Evolutionary conservation across 1,140 invertebrate genomes (phyloP).

Genomic region (Dinothrombium tinctorium): DNA sequence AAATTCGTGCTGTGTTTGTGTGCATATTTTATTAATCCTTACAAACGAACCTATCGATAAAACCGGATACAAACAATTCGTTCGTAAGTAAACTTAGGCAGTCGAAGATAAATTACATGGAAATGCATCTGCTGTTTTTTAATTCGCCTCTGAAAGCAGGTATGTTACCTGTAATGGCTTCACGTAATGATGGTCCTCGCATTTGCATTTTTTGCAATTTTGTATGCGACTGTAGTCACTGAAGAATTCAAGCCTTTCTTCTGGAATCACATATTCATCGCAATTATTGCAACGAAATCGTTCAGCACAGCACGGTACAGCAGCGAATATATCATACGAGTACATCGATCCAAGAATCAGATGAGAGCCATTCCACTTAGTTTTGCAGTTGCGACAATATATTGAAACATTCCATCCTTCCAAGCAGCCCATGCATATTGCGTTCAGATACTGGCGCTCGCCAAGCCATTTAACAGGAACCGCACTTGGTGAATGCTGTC

Average conservation of each 20-base stretch:
- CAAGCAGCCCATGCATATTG: conserved; percentile 73
- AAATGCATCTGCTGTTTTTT: no score
- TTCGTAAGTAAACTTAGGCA: no score
- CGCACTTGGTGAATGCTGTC: conserved; percentile 55
- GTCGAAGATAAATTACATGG: no score
- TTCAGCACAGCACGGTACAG: conserved; percentile 78
- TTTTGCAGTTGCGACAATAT: conserved; percentile 51
- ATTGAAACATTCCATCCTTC: conserved; percentile 46
- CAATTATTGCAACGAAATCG: conserved; percentile 75
- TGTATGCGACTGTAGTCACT: conserved; percentile 81
- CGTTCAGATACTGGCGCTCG: conserved; percentile 64
- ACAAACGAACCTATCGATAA: no score
- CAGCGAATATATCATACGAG: conserved; percentile 89
- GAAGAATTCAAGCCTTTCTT: conserved; percentile 68
- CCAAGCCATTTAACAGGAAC: conserved; percentile 48
- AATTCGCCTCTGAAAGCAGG: no score
- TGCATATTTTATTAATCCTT: no score
- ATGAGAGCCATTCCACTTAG: conserved; percentile 71
- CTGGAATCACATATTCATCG: conserved; percentile 55
- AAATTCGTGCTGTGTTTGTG: no score
- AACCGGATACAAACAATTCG: no score
- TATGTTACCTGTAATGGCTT: conserved; percentile 45
- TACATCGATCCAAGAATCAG: conserved; percentile 89
- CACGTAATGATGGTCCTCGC: conserved; percentile 75
- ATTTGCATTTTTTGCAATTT: conserved; percentile 67